Percentiles rank a stretch among this genome's conserved stretches.
Evolutionary conservation across 2,797 vertebrate species (phyloP).

Genomic region (Astyanax mexicanus): DNA sequence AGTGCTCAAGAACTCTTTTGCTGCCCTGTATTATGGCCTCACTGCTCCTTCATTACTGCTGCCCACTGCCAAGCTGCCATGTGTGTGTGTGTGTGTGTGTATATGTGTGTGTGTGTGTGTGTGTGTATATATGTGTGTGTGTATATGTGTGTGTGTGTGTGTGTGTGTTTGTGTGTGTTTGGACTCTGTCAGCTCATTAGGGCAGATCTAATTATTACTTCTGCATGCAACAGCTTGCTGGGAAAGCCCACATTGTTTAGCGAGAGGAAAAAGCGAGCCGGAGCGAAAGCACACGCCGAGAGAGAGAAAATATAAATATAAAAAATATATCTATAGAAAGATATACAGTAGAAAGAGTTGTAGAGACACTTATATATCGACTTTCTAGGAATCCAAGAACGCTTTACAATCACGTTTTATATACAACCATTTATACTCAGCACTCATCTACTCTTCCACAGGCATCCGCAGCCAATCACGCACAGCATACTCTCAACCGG

Average conservation of each 20-base stretch:
- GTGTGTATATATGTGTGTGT: too few relatives aligned
- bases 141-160: slow-evolving; percentile 38
- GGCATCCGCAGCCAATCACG: too few relatives aligned
- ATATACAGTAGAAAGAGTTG: too few relatives aligned
- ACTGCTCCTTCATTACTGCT: slow-evolving; percentile 54
- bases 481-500: too few relatives aligned
- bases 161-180: slow-evolving; percentile 49
- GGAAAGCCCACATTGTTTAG: slow-evolving; percentile 59
- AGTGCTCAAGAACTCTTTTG: slow-evolving; percentile 12
- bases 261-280: slow-evolving; percentile 39
- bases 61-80: slow-evolving; percentile 43
- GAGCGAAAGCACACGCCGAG: slow-evolving; percentile 41
- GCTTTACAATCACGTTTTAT: too few relatives aligned
- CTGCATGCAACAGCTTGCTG: slow-evolving; percentile 62
- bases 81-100: slow-evolving; percentile 30
- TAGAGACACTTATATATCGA: too few relatives aligned
- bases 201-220: slow-evolving; percentile 81
- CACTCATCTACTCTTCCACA: too few relatives aligned
- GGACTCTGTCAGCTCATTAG: slow-evolving; percentile 75
- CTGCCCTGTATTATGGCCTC: slow-evolving; percentile 41
- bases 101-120: slow-evolving; percentile 63
- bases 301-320: too few relatives aligned
- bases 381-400: too few relatives aligned
- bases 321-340: too few relatives aligned
- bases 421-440: too few relatives aligned